Conservation (phyloP, 1,140 invertebrate species). For the Aricia agestis region DNA sequence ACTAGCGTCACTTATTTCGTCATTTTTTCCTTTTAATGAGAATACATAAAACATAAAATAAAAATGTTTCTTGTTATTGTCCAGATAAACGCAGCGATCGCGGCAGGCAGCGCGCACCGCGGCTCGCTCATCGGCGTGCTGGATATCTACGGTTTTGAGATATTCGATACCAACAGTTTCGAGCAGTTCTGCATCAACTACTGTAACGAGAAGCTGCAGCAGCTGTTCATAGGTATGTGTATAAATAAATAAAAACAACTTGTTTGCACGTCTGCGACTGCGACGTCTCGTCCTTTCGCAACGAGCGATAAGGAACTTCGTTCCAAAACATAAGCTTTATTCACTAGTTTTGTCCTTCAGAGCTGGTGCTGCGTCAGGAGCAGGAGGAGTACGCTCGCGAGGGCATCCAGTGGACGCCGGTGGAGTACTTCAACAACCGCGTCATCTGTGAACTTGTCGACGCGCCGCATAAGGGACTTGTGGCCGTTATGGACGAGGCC, state of each 20-base stretch:
- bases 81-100: conserved; percentile 91
- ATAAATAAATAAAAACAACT: too few species aligned
- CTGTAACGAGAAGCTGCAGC: conserved; percentile 97
- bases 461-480: conserved; percentile 91
- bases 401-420: conserved; percentile 93
- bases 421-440: conserved; percentile 96
- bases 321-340: too few species aligned
- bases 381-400: conserved; percentile 96
- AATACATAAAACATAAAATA: too few species aligned
- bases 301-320: too few species aligned
- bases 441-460: conserved; percentile 96
- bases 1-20: too few species aligned
- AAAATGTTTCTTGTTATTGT: background rate
- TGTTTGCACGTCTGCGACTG: too few species aligned
- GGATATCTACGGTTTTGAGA: conserved; percentile 98
- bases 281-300: too few species aligned
- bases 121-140: conserved; percentile 95
- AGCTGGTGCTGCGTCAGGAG: conserved; percentile 96
- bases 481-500: conserved; percentile 96
- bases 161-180: conserved; percentile 96
- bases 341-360: conserved; percentile 76
- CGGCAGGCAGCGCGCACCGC: conserved; percentile 79
- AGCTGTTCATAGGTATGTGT: conserved; percentile 94
- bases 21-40: too few species aligned
- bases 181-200: conserved; percentile 98